Evolutionary conservation across 2,113 vertebrate species (phyloP), one percentile per base, ranked within the genome.

Genomic region (Protobothrops mucrosquamatus): DNA sequence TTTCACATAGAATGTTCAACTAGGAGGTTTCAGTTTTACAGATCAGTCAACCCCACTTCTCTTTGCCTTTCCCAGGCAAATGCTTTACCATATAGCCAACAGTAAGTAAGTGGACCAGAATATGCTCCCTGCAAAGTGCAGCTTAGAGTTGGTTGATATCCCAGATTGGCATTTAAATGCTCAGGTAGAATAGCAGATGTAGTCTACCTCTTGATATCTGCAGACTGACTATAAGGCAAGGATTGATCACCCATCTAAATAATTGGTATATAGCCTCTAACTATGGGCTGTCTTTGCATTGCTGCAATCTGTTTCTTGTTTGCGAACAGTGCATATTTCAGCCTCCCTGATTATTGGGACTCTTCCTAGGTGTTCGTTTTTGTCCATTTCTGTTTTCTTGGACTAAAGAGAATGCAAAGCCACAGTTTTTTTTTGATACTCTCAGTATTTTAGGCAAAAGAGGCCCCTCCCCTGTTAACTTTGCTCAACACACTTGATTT

Each of bases 191-290:
- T 56, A 52, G 6, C 12, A 7, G n/a, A 54, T 86, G 24, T 43
- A 23, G 74, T 92, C 96, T 95, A 94, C 94, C 93, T 55, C 95
- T 96, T 93, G 94, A 85, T 96, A 96, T 94, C 81, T 54, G 59
- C 85, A 94, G 89, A 94, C 93, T 93, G 95, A 93, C 95, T 95
- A 89, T 89, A 93, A 95, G 93, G 96, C 97, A 96, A 95, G 96
- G 93, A 94, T 95, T 95, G 94, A 95, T 95, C 96, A 96, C 93
- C 94, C 93, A 96, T 90, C 87, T 46, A 96, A 96, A 96, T 96
- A 97, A 96, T 96, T 94, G 92, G 93, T 93, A 96, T 95, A 95
- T 95, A 96, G 95, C 95, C 96, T 97, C 89, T 98, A 97, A 97
- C 97, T 97, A 97, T 96, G 94, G 94, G 93, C 94, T 96, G 94